Evolutionary conservation across 2,113 vertebrate genomes (phyloP), one percentile per base, ranked within the genome.

Genomic region (Cinclus mexicanus): DNA sequence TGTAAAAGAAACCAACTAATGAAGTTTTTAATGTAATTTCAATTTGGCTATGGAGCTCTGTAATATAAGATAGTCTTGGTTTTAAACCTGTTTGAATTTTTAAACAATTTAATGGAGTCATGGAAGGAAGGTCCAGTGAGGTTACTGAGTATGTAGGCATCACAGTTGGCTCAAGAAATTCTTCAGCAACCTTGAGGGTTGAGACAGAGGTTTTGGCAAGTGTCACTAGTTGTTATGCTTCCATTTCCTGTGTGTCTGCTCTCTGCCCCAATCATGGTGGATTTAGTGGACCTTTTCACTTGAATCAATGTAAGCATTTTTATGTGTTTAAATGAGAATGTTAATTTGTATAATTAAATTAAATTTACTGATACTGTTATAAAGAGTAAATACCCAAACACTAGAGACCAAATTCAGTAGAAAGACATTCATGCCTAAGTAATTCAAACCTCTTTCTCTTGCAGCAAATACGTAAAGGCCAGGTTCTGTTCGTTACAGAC

Each of bases 1-100:
- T 68, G 56, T 56, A 59, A 60, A 83, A 78, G 33, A 85, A 75
- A 57, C 17, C 67, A 60, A 52, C 69, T 55, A 56, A 89, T 44
- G 23, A 83, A 35, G 15, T 37, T 86, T 89, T 91, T 63, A 3
- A 37, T 93, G 65, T 70, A 28, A 41, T 85, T 90, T 78, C 53
- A 53, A 50, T 57, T 78, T 49, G 50, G 37, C 56, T 61, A 0
- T 70, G 35, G 13, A 61, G 44, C 26, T 67, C 23, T 1, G 5
- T 53, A 56, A 33, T 88, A 41, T 5, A 79, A 57, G 22, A 35
- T 74, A 70, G 28, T 61, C 56, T 67, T 61, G n/a, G 3, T 39
- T 92, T 82, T 79, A 75, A 89, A 75, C 10, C 18, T 74, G 9
- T 56, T 23, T 83, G 52, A 67, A 33, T 57, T 94, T 85, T 65